Evolutionary conservation across 2,797 vertebrate genomes (phyloP).

Genomic region (Lepus oiostolus): DNA sequence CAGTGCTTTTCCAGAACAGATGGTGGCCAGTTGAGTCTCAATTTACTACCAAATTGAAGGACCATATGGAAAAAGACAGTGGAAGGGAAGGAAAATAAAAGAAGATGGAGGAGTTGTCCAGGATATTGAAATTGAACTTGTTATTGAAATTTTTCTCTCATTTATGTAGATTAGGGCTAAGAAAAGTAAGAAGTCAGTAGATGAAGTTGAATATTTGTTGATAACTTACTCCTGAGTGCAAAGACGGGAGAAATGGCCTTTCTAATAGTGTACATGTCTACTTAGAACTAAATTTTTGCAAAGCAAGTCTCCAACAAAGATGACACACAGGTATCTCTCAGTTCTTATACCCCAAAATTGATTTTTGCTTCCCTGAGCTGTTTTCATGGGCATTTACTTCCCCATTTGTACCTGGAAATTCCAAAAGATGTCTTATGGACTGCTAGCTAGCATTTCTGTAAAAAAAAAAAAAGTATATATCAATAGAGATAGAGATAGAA

Average conservation of each 20-base stretch:
- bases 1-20: background rate
- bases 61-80: background rate
- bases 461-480: too few species aligned
- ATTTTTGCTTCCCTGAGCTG: background rate
- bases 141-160: background rate
- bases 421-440: background rate
- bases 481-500: too few species aligned
- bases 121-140: background rate
- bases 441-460: background rate
- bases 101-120: background rate
- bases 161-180: background rate
- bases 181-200: background rate
- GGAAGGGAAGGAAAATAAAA: background rate
- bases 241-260: background rate
- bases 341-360: background rate
- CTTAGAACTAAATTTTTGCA: background rate
- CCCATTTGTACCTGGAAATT: conserved; percentile 33
- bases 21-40: background rate
- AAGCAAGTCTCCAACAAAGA: background rate
- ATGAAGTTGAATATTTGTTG: background rate
- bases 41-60: background rate
- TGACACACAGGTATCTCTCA: background rate
- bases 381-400: conserved; percentile 2
- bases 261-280: background rate
- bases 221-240: conserved; percentile 12